phyloP scores from a whole-genome alignment of 2,113 vertebrate genomes.

The Himantopus leucocephalus region DNA sequence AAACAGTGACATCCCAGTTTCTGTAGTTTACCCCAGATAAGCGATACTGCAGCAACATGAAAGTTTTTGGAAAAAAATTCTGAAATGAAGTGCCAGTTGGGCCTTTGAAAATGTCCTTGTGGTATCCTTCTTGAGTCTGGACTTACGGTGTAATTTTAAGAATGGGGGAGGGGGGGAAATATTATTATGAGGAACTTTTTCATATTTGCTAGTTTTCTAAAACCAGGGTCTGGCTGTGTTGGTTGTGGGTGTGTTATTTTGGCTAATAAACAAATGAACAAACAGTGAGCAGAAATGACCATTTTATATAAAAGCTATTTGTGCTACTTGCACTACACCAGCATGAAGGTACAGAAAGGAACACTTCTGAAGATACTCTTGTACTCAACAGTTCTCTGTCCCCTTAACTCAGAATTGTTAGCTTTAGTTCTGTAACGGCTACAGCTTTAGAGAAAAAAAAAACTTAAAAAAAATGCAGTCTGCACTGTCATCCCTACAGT shows the following conservation, averaged over 20 bases:
- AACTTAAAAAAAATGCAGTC: not conserved
- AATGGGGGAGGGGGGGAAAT: not conserved
- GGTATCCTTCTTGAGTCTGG: not conserved
- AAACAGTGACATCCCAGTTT: not conserved
- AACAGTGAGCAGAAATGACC: not conserved
- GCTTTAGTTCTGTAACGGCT: not conserved
- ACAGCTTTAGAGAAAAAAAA: not conserved
- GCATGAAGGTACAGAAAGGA: not conserved
- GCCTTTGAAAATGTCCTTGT: not conserved
- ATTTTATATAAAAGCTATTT: not conserved
- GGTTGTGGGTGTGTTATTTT: not conserved
- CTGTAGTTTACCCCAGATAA: not conserved
- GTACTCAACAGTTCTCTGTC: not conserved
- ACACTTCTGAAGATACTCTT: not conserved
- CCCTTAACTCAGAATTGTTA: not conserved
- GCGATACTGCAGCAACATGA: not conserved
- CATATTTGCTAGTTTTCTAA: conserved; percentile 35
- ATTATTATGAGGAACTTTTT: not conserved
- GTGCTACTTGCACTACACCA: not conserved
- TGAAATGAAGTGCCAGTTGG: not conserved
- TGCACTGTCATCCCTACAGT: not conserved
- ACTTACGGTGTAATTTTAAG: not conserved
- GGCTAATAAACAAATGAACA: conserved; percentile 2
- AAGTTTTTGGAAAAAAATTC: not conserved
- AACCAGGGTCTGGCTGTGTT: not conserved